A percentile compares a stretch with the other conserved stretches of the same genome.
Evolutionary conservation across 2,888 invertebrate species (phyloP).

Genomic region (Cosmia pyralina): DNA sequence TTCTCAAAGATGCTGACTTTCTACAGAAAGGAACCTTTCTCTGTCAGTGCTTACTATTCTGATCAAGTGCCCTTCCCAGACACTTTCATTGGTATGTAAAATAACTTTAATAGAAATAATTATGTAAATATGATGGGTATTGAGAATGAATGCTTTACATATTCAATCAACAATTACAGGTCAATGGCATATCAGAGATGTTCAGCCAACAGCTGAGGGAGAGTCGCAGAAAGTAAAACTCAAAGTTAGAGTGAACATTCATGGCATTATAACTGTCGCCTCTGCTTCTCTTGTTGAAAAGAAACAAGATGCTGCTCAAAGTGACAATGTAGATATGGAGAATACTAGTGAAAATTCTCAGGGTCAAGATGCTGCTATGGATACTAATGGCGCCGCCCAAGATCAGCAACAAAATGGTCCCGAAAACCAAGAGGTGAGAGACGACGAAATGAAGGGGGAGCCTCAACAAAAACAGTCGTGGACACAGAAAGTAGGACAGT

Average conservation of each 20-base stretch:
- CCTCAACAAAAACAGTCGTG: constrained; percentile 91
- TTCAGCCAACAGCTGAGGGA: constrained; percentile 96
- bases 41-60: constrained; percentile 95
- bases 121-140: background rate
- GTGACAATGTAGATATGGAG: constrained; percentile 85
- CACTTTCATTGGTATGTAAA: constrained; percentile 93
- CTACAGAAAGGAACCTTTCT: constrained; percentile 96
- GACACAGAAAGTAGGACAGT: constrained; percentile 93
- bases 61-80: constrained; percentile 94
- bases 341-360: constrained; percentile 84
- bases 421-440: constrained; percentile 88
- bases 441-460: constrained; percentile 84
- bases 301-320: constrained; percentile 89
- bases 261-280: constrained; percentile 97
- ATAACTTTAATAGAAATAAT: background rate
- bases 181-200: constrained; percentile 94
- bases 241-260: constrained; percentile 97
- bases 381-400: constrained; percentile 87
- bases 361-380: constrained; percentile 86
- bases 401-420: constrained; percentile 84
- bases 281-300: constrained; percentile 96
- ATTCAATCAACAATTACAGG: constrained; percentile 83
- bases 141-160: background rate
- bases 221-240: constrained; percentile 99
- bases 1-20: constrained; percentile 98